A percentile compares a stretch with the other conserved stretches of the same genome.
These are phyloP conservation scores for Streblospio benedicti DNA, from an alignment of 1,140 invertebrate species.

Conservation along the genomic window DNA sequence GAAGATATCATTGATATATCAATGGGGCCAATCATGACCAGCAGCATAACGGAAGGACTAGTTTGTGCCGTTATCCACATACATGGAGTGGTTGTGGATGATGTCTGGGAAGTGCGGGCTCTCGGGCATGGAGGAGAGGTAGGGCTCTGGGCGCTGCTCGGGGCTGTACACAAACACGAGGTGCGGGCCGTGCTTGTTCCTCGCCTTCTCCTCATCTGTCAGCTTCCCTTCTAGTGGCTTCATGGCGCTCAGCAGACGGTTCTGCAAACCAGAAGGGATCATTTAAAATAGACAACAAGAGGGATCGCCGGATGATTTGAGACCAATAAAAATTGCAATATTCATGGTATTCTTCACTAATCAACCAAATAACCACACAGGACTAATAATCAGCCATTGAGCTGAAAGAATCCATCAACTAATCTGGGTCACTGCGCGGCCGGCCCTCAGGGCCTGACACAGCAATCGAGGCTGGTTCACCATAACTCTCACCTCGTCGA, in stretches of 20 bases:
- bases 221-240: conserved; percentile 58
- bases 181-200: conserved; percentile 82
- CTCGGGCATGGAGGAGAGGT: conserved; percentile 28
- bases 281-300: conserved; percentile 8
- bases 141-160: conserved; percentile 51
- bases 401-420: no score
- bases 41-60: no score
- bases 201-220: conserved; percentile 59
- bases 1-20: no score
- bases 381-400: no score
- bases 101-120: background rate
- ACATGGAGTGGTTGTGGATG: background rate
- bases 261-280: no score
- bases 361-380: no score
- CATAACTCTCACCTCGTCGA: background rate
- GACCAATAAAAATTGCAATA: no score
- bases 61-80: conserved; percentile 12
- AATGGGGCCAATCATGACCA: no score
- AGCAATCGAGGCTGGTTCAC: background rate
- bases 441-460: background rate
- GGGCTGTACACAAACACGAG: conserved; percentile 62
- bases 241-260: conserved; percentile 68
- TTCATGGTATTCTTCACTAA: no score
- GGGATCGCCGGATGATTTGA: background rate
- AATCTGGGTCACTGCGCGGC: no score